phyloP scores from a whole-genome alignment of 2,888 invertebrate genomes.

The Caenorhabditis auriculariae region DNA sequence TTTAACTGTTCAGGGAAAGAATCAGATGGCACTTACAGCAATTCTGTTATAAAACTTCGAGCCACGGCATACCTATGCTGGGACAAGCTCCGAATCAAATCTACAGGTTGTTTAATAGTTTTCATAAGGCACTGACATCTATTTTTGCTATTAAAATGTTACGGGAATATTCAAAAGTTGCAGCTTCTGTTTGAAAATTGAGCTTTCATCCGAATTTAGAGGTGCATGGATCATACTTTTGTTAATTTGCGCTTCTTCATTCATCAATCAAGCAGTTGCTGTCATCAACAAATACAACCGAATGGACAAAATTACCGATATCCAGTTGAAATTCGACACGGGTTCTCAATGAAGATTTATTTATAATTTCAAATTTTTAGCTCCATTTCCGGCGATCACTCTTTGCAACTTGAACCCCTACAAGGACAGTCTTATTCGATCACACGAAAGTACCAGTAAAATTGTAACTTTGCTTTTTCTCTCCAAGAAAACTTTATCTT shows the following conservation, averaged over 20 bases:
- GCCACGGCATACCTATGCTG: conserved; percentile 58
- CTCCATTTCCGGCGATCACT: conserved; percentile 61
- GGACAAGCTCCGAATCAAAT: conserved; percentile 51
- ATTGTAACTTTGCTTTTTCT: conserved; percentile 42
- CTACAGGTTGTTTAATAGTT: conserved; percentile 38
- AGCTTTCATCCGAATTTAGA: conserved; percentile 12
- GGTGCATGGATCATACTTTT: conserved; percentile 50
- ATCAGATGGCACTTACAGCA: conserved; percentile 53
- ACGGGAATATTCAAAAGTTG: neutral
- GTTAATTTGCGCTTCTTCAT: conserved; percentile 41
- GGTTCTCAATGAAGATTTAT: conserved; percentile 17
- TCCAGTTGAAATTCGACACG: conserved; percentile 57
- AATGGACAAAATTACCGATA: conserved; percentile 60
- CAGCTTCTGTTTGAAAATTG: neutral
- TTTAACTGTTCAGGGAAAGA: conserved; percentile 32
- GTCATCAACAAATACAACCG: conserved; percentile 52
- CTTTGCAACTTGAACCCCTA: conserved; percentile 60
- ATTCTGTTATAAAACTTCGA: conserved; percentile 58
- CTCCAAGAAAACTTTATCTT: conserved; percentile 3
- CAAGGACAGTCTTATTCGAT: conserved; percentile 48
- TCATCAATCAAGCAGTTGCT: conserved; percentile 50
- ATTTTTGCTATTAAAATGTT: neutral
- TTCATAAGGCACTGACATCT: too few relatives aligned
- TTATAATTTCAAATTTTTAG: conserved; percentile 20
- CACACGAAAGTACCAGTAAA: conserved; percentile 52